phyloP scores from a whole-genome alignment of 2,888 invertebrate species.

The Steinernema carpocapsae region DNA sequence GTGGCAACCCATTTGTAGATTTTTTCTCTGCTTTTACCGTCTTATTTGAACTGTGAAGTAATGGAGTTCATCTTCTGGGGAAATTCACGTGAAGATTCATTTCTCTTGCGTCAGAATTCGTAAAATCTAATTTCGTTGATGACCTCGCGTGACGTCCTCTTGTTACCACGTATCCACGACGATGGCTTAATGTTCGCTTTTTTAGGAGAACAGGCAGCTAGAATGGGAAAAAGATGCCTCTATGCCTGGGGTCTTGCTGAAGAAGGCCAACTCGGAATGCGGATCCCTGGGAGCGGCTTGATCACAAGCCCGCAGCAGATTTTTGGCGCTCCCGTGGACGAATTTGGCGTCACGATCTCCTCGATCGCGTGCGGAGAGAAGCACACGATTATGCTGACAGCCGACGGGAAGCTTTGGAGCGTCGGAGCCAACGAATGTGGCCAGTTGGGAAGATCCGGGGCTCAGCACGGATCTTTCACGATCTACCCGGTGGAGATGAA shows the following conservation, averaged over 20 bases:
- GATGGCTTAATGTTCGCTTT: no score
- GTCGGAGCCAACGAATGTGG: slow-evolving; percentile 55
- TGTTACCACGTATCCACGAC: no score
- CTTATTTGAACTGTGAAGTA: no score
- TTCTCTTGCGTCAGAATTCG: no score
- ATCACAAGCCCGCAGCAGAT: slow-evolving; percentile 47
- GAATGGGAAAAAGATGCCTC: slow-evolving; percentile 27
- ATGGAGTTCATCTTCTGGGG: no score
- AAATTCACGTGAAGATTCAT: no score
- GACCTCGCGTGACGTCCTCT: no score
- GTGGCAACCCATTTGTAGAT: no score
- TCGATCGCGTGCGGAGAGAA: slow-evolving; percentile 56
- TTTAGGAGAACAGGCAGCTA: no score
- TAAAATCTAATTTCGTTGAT: no score
- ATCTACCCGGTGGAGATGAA: slow-evolving; percentile 55
- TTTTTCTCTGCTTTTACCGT: no score
- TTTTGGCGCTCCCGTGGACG: slow-evolving; percentile 52
- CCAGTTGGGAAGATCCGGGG: slow-evolving; percentile 39
- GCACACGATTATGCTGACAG: slow-evolving; percentile 57
- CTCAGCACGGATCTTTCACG: slow-evolving; percentile 51
- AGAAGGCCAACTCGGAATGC: slow-evolving; percentile 58
- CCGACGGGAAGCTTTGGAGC: slow-evolving; percentile 59
- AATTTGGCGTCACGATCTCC: slow-evolving; percentile 47
- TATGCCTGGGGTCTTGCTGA: slow-evolving; percentile 52
- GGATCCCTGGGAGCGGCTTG: slow-evolving; percentile 41